phyloP scores from a whole-genome alignment of 2,113 vertebrate species.

The Addax nasomaculatus region DNA sequence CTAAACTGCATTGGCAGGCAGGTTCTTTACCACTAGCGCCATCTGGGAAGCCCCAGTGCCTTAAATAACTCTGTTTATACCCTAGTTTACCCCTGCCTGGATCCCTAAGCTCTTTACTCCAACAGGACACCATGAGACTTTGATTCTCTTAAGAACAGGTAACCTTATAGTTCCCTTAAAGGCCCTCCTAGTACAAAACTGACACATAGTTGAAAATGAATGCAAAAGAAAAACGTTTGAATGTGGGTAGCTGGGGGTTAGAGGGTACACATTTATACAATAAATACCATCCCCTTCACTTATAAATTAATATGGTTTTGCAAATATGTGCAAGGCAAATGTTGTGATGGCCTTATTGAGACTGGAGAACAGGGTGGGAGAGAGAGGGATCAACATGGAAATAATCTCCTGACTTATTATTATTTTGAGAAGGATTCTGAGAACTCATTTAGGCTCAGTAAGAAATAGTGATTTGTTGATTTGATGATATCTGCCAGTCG shows the following conservation, averaged over 20 bases:
- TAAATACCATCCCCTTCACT: background rate
- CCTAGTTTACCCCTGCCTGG: background rate
- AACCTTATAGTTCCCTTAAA: background rate
- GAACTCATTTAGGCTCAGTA: background rate
- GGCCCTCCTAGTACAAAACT: background rate
- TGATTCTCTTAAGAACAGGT: background rate
- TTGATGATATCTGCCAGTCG: background rate
- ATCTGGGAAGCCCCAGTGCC: background rate
- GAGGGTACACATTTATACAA: background rate
- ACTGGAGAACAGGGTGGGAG: background rate
- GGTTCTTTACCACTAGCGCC: background rate
- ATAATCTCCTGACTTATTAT: background rate
- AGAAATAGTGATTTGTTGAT: background rate
- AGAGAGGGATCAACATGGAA: background rate
- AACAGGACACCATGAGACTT: background rate
- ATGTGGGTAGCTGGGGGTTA: background rate
- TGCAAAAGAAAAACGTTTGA: background rate
- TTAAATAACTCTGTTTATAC: background rate
- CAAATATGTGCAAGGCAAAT: background rate
- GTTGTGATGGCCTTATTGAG: background rate
- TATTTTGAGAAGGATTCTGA: background rate
- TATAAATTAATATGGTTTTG: background rate
- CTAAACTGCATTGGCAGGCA: background rate
- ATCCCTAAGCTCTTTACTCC: background rate
- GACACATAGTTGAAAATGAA: slow-evolving; percentile 2